Conservation (phyloP, 53 echinoderm and acorn worm species). For the Hippasteria phrygiana region DNA sequence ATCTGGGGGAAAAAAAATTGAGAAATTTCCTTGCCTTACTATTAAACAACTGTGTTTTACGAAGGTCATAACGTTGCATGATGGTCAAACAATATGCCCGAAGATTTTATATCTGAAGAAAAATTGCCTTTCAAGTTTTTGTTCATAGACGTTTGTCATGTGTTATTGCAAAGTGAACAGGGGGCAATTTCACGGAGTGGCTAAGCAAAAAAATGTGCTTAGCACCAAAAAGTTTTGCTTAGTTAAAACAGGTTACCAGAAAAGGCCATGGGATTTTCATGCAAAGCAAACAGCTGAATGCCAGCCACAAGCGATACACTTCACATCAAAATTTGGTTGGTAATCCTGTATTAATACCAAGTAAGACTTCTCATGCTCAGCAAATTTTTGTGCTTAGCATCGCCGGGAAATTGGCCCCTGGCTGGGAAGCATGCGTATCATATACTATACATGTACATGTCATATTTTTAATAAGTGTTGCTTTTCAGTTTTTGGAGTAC, state of each 20-base stretch:
- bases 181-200: not conserved
- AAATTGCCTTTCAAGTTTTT: not conserved
- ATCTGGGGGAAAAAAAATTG: not conserved
- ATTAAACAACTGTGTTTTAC: not conserved
- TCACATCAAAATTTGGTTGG: too few species aligned
- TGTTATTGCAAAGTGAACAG: not conserved
- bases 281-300: too few species aligned
- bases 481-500: too few species aligned
- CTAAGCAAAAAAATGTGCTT: not conserved
- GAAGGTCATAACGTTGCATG: not conserved
- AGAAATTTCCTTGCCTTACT: constrained; percentile 50
- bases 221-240: too few species aligned
- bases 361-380: too few species aligned
- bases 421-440: too few species aligned
- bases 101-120: not conserved
- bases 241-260: too few species aligned
- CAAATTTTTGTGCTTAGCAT: too few species aligned
- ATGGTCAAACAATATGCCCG: not conserved
- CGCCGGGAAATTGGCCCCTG: too few species aligned
- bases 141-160: not conserved
- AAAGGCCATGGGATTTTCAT: too few species aligned
- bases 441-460: not conserved
- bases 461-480: not conserved
- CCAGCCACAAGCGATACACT: too few species aligned
- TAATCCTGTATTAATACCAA: too few species aligned